Conservation (phyloP, 1,140 invertebrate genomes). For the Chelonus insularis region DNA sequence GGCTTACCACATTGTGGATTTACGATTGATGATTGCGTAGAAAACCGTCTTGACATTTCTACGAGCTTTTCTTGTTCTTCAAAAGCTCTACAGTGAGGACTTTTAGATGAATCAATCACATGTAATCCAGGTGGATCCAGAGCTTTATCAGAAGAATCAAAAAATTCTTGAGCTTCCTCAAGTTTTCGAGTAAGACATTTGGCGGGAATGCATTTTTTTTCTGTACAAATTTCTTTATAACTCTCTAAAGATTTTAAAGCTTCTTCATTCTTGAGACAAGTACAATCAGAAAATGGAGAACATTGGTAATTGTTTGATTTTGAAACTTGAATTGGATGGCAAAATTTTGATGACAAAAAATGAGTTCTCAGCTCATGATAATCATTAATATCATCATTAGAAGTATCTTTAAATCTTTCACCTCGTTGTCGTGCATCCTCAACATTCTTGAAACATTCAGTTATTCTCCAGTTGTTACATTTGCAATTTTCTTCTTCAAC, state of each 20-base stretch:
- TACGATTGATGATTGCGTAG: background rate
- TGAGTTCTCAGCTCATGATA: conserved; percentile 3
- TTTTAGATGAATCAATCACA: conserved; percentile 47
- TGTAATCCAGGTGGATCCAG: conserved; percentile 46
- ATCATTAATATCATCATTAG: background rate
- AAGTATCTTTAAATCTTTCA: background rate
- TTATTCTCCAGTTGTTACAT: background rate
- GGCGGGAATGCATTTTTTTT: conserved; percentile 36
- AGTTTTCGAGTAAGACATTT: conserved; percentile 45
- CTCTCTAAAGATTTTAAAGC: conserved; percentile 5
- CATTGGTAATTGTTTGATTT: background rate
- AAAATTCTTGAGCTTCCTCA: conserved; percentile 47
- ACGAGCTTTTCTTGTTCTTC: conserved; percentile 1
- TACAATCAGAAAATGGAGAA: conserved; percentile 11
- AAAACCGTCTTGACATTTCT: background rate
- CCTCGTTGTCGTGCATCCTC: conserved; percentile 17
- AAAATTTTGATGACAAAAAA: background rate
- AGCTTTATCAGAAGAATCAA: conserved; percentile 48
- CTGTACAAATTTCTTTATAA: conserved; percentile 25
- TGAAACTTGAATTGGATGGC: background rate
- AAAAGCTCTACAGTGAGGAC: conserved; percentile 44
- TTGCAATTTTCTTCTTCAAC: conserved; percentile 14
- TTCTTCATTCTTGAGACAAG: conserved; percentile 34
- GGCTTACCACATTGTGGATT: conserved; percentile 31
- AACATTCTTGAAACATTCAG: background rate